These are phyloP conservation scores for Norana najaformis DNA, from an alignment of 2,888 invertebrate species.

Conservation along the genomic window DNA sequence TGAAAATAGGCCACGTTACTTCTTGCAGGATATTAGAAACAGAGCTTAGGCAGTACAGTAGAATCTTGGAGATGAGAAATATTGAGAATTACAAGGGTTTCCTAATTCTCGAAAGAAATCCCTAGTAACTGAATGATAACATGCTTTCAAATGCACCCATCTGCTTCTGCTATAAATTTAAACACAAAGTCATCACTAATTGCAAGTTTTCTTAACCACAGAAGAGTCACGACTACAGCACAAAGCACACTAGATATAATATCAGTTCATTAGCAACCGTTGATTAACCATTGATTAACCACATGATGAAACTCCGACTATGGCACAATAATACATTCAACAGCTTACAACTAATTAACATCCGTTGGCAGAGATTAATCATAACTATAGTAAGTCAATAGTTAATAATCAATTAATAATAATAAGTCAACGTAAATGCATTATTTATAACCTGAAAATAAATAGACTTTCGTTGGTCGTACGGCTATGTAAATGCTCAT, in stretches of 20 bases:
- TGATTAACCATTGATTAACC: not conserved
- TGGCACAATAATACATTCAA: constrained; percentile 10
- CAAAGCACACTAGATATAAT: not conserved
- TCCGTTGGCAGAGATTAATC: not conserved
- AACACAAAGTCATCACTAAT: not conserved
- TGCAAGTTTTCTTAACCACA: not conserved
- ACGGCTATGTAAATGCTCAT: too few species aligned
- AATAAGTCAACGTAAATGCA: not conserved
- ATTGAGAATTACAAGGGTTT: too few species aligned
- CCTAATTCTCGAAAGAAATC: too few species aligned
- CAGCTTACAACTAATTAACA: constrained; percentile 13
- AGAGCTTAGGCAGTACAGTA: too few species aligned
- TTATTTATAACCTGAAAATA: constrained; percentile 10
- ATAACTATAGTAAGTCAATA: not conserved
- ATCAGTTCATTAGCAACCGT: not conserved
- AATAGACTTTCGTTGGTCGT: not conserved
- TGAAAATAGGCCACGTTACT: too few species aligned
- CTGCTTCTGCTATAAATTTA: not conserved
- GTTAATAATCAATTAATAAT: constrained; percentile 4
- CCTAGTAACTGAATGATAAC: too few species aligned
- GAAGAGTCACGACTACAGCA: not conserved
- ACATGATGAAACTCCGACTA: not conserved
- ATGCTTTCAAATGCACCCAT: not conserved
- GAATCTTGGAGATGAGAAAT: too few species aligned
- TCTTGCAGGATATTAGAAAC: too few species aligned